These are phyloP conservation scores for Pantherophis guttatus DNA, from an alignment of 2,113 vertebrate genomes.

Conservation along the genomic window DNA sequence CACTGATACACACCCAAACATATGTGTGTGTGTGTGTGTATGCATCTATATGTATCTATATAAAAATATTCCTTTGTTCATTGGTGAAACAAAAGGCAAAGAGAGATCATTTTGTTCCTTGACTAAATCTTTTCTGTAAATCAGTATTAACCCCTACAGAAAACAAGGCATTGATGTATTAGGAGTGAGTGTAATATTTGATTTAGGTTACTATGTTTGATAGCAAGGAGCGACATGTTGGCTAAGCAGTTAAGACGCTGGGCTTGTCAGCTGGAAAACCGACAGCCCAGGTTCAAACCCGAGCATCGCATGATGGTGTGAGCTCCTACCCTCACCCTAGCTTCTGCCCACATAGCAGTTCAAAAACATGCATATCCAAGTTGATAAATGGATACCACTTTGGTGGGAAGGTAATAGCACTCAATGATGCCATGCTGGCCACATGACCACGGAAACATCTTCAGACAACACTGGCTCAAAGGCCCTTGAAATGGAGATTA, in stretches of 20 bases:
- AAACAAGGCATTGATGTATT: background rate
- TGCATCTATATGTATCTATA: background rate
- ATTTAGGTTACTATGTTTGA: background rate
- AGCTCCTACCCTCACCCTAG: background rate
- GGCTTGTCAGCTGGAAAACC: background rate
- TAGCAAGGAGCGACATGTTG: background rate
- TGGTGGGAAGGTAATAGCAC: background rate
- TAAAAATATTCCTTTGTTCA: background rate
- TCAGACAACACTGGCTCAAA: background rate
- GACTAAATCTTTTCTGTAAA: background rate
- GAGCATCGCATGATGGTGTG: background rate
- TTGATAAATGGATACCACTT: background rate
- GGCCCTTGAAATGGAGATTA: background rate
- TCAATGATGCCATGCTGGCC: background rate
- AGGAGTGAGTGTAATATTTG: background rate
- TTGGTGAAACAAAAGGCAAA: background rate
- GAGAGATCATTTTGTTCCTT: rapidly evolving
- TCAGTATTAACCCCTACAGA: background rate
- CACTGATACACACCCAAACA: no score
- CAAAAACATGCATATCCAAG: background rate
- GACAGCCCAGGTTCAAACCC: background rate
- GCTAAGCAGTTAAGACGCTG: background rate
- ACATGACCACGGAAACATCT: background rate
- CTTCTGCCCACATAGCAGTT: background rate
- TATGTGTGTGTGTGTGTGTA: no score